Percentiles rank a stretch among this genome's conserved stretches.
phyloP scores from a whole-genome alignment of 1,140 invertebrate species.

The Leguminivora glycinivorella region DNA sequence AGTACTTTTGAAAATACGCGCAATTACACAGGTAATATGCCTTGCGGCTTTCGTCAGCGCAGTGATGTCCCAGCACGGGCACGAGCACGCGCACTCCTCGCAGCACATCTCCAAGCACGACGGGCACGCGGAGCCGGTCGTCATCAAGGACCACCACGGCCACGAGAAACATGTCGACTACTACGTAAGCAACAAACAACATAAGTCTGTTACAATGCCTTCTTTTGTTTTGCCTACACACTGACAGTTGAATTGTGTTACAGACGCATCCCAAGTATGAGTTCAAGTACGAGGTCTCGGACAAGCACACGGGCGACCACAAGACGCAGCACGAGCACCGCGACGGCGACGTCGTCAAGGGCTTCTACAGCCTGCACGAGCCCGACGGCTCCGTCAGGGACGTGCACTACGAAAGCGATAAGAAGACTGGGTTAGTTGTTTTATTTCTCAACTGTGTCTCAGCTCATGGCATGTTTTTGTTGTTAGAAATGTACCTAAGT shows the following conservation, averaged over 20 bases:
- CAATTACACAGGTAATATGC: background rate
- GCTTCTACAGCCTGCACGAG: constrained; percentile 11
- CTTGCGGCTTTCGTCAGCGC: background rate
- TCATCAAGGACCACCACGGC: constrained; percentile 28
- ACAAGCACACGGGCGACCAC: constrained; percentile 15
- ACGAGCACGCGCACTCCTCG: constrained; percentile 26
- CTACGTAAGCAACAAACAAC: constrained; percentile 31
- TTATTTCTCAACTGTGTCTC: background rate
- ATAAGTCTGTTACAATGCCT: background rate
- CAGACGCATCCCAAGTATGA: constrained; percentile 4
- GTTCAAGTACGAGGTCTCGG: constrained; percentile 5
- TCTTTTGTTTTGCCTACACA: background rate
- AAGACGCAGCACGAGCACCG: constrained; percentile 21
- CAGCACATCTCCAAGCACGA: constrained; percentile 25
- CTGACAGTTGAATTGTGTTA: background rate
- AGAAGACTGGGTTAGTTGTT: constrained; percentile 5
- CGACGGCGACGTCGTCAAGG: constrained; percentile 22
- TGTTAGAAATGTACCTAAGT: no score
- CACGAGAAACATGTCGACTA: constrained; percentile 35
- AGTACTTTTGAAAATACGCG: background rate
- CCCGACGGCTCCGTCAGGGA: constrained; percentile 7
- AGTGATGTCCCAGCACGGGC: background rate
- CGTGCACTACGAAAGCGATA: background rate
- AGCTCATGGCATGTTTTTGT: background rate
- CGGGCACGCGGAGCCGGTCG: constrained; percentile 2